phyloP scores from a whole-genome alignment of 2,888 invertebrate genomes.

The Dioctria rufipes region DNA sequence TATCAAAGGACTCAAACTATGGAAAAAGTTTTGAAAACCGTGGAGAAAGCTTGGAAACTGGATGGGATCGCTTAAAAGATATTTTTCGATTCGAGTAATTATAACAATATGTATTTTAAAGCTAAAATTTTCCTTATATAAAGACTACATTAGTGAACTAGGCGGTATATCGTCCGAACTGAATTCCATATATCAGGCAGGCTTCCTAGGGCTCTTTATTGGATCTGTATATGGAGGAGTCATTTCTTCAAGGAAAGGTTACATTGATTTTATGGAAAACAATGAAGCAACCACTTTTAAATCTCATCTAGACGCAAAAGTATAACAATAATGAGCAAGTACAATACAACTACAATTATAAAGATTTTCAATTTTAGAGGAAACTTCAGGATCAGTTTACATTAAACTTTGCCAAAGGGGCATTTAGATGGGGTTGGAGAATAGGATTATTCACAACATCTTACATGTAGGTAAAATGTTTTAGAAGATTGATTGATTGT shows the following conservation, averaged over 20 bases:
- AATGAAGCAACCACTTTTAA: constrained; percentile 82
- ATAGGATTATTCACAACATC: constrained; percentile 78
- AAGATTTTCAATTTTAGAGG: constrained; percentile 72
- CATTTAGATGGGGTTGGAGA: constrained; percentile 79
- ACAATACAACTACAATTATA: neutral
- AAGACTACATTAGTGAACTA: constrained; percentile 74
- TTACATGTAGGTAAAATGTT: constrained; percentile 75
- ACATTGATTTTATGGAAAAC: constrained; percentile 79
- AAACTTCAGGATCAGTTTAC: constrained; percentile 81
- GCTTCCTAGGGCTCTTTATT: constrained; percentile 75
- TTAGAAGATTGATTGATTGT: neutral
- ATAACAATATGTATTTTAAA: neutral
- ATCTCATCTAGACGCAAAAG: constrained; percentile 80
- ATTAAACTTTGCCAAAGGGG: constrained; percentile 81
- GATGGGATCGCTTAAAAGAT: constrained; percentile 67
- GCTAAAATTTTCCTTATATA: neutral
- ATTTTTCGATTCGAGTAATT: constrained; percentile 69
- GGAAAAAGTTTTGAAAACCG: constrained; percentile 9
- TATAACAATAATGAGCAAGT: constrained; percentile 64
- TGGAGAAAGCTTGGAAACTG: constrained; percentile 63
- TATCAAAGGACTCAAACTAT: constrained; percentile 22
- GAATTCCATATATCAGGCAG: constrained; percentile 75
- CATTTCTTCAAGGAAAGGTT: constrained; percentile 75
- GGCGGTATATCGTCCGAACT: constrained; percentile 77
- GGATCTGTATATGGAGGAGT: constrained; percentile 81